phyloP scores from a whole-genome alignment of 2,888 invertebrate genomes.

The Tethea ocularis region DNA sequence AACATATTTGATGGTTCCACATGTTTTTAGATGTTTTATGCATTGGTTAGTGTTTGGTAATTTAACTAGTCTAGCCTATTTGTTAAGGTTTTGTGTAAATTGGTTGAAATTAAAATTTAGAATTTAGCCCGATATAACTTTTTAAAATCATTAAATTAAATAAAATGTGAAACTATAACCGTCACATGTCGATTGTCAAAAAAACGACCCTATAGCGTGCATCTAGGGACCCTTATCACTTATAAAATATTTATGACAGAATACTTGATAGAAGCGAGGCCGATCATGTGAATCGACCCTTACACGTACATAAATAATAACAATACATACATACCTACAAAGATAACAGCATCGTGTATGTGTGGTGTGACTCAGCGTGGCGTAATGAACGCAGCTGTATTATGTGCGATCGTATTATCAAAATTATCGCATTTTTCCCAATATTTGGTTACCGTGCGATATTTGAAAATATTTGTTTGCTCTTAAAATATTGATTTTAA shows the following conservation, averaged over 20 bases:
- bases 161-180: too few relatives aligned
- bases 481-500: too few relatives aligned
- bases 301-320: neutral
- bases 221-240: neutral
- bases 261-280: neutral
- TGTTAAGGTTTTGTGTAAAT: too few relatives aligned
- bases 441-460: neutral
- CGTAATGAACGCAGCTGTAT: neutral
- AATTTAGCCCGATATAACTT: too few relatives aligned
- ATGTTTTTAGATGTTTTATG: too few relatives aligned
- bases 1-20: too few relatives aligned
- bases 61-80: too few relatives aligned
- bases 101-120: too few relatives aligned
- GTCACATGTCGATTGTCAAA: too few relatives aligned
- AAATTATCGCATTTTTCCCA: conserved; percentile 1
- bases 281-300: neutral
- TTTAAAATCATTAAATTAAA: too few relatives aligned
- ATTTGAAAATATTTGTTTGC: neutral
- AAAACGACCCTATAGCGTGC: too few relatives aligned
- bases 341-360: neutral
- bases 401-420: neutral
- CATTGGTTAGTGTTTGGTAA: too few relatives aligned
- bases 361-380: neutral
- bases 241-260: neutral
- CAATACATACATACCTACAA: neutral